Base-by-base conservation (phyloP, 2,888 invertebrate species). In the Drosophila hamatofila region DNA sequence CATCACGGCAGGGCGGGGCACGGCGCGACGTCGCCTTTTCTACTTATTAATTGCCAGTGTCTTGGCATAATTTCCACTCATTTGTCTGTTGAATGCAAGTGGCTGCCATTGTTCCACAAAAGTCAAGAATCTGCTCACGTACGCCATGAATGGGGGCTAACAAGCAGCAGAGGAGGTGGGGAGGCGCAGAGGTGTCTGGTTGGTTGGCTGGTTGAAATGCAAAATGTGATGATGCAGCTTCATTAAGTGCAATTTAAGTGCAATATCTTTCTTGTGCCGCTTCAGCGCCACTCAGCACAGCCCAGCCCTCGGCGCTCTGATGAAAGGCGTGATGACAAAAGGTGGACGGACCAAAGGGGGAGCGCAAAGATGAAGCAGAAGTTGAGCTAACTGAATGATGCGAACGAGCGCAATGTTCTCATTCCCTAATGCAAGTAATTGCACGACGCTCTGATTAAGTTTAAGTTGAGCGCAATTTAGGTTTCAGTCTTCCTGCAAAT, bases 141-240 rank as follows among this genome's bases (percentile, higher is more conserved):
- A 70, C 73, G 44, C 30, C 69, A 54, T 18, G 33, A 56, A 41
- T 9, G 52, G 23, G 35, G 21, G 55, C n/a, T n/a, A 42, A 33
- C n/a, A 27, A 9, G 39, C 14, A 30, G 39, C 11, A 25, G 18
- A 16, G 16, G 41, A 9, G 52, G 42, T 14, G 30, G 21, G 7
- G 14, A 2, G 27, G 14, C 12, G n/a, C 46, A 18, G 49, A 27
- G 42, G 49, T n/a, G 35, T 18, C 35, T 52, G 52, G n/a, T 18
- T 18, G 49, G 30, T 21, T 35, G 51, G 52, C 37, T 51, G 68
- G 56, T 63, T 75, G 80, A 88, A 83, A 84, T 89, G 83, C 89
- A 84, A 89, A 84, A 84, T 89, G 88, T 89, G 89, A 83, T 83
- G 89, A 84, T 89, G 83, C 89, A 89, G 83, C 83, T 84, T 84